Conservation (phyloP, 2,888 invertebrate species). For the Diaperis boleti region DNA sequence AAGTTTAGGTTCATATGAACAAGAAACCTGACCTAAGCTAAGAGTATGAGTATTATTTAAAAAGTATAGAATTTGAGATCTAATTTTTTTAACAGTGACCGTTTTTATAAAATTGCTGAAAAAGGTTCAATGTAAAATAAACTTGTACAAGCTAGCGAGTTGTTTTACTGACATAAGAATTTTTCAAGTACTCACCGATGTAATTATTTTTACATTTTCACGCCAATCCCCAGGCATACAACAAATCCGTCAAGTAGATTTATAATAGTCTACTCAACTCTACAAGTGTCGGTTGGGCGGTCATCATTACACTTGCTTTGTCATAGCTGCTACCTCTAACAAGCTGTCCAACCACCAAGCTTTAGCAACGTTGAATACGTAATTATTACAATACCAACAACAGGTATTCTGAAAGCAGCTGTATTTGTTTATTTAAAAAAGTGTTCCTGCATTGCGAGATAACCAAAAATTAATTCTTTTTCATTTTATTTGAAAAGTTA, state of each 20-base stretch:
- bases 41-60: too few relatives aligned
- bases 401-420: background rate
- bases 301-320: conserved; percentile 45
- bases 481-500: conserved; percentile 31
- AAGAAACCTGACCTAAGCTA: too few relatives aligned
- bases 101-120: too few relatives aligned
- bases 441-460: background rate
- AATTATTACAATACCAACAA: background rate
- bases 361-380: conserved; percentile 20
- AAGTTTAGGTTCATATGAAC: too few relatives aligned
- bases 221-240: background rate
- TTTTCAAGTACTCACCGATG: too few relatives aligned
- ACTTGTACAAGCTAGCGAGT: too few relatives aligned
- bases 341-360: conserved; percentile 35
- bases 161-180: too few relatives aligned
- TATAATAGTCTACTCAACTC: conserved; percentile 29
- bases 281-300: conserved; percentile 40
- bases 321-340: conserved; percentile 39
- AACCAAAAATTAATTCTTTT: background rate
- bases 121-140: too few relatives aligned
- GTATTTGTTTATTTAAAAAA: background rate
- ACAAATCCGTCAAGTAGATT: conserved; percentile 29
- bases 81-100: too few relatives aligned
- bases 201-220: too few relatives aligned
- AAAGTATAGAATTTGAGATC: too few relatives aligned